Percentiles rank a stretch among this genome's conserved stretches.
Conservation (phyloP, 2,797 vertebrate genomes). For the Myioborus miniatus region DNA sequence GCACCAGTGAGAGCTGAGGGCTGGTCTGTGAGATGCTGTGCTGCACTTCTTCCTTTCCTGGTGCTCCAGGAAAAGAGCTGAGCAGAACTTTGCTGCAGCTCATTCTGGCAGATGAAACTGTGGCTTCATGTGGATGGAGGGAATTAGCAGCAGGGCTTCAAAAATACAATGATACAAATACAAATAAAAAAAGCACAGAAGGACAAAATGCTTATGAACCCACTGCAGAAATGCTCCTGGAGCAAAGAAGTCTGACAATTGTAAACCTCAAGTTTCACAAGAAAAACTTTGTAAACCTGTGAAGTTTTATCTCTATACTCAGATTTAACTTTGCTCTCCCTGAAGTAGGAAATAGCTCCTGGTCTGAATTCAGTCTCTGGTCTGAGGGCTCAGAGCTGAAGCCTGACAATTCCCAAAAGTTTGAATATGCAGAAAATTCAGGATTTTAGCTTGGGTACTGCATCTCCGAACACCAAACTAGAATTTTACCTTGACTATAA, state of each 20-base stretch:
- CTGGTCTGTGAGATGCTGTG: not conserved
- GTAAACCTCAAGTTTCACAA: not conserved
- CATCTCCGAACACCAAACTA: not conserved
- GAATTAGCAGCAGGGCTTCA: not conserved
- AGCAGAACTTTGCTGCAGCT: not conserved
- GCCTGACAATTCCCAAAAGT: not conserved
- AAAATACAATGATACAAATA: not conserved
- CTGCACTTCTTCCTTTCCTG: not conserved
- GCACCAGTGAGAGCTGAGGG: not conserved
- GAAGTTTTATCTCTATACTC: not conserved
- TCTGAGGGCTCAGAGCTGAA: not conserved
- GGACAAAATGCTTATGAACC: not conserved
- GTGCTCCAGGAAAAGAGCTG: not conserved
- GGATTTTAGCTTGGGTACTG: not conserved
- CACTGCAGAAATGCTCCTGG: not conserved
- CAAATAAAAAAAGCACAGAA: not conserved
- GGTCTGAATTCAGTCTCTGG: not conserved
- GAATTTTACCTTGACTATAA: not conserved
- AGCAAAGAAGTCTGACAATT: rapidly evolving
- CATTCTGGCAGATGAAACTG: rapidly evolving
- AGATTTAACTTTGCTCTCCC: not conserved
- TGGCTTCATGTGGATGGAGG: not conserved
- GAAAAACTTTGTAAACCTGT: not conserved
- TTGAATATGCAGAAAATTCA: not conserved
- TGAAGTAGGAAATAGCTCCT: not conserved